phyloP scores from a whole-genome alignment of 2,113 vertebrate genomes.

The Ia io region DNA sequence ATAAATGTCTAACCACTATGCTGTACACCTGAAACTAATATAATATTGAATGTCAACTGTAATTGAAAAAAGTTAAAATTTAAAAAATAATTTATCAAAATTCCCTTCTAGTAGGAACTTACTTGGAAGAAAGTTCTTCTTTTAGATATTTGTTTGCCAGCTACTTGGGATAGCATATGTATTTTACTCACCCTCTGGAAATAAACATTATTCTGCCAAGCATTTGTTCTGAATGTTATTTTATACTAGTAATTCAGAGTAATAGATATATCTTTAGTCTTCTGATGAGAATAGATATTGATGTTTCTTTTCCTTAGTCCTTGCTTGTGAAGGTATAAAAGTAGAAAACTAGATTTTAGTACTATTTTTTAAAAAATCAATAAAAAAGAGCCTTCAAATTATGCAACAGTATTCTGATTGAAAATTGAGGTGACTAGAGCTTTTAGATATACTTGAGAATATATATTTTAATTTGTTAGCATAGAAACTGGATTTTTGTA shows the following conservation, averaged over 20 bases:
- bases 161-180: neutral
- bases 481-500: neutral
- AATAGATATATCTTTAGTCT: constrained; percentile 39
- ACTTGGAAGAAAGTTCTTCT: constrained; percentile 17
- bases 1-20: neutral
- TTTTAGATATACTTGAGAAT: neutral
- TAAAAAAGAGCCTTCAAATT: neutral
- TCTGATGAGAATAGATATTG: constrained; percentile 14
- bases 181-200: constrained; percentile 6
- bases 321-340: neutral
- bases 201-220: neutral
- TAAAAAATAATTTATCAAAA: neutral
- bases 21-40: neutral
- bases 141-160: constrained; percentile 12
- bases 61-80: neutral
- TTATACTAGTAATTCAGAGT: neutral
- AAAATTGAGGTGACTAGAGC: constrained; percentile 28
- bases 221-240: constrained; percentile 13
- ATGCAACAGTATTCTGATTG: neutral
- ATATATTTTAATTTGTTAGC: constrained; percentile 24
- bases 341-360: neutral
- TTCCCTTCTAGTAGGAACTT: constrained; percentile 5
- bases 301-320: neutral
- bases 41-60: neutral
- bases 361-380: neutral